Conservation (phyloP, 2,797 vertebrate genomes). For the Taeniopygia guttata region DNA sequence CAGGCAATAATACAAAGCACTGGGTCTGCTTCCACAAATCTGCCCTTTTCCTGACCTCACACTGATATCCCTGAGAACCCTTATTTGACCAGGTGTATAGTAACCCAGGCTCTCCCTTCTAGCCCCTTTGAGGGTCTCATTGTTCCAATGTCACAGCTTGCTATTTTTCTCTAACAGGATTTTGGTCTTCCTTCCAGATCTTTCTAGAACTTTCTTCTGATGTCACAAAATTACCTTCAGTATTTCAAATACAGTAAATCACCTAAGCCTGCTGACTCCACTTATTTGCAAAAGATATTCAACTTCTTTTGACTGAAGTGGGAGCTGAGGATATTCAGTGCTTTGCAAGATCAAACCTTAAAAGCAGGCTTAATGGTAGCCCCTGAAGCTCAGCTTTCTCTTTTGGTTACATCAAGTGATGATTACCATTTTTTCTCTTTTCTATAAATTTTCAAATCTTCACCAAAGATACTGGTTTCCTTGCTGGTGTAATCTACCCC, state of each 20-base stretch:
- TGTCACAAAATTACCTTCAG: background rate
- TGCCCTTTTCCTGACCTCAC: background rate
- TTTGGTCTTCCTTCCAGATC: background rate
- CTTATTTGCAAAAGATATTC: background rate
- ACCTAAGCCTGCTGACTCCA: background rate
- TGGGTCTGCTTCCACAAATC: background rate
- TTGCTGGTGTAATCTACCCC: background rate
- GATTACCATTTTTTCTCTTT: background rate
- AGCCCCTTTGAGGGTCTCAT: background rate
- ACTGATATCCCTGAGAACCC: background rate
- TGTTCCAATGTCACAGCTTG: background rate
- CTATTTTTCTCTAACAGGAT: background rate
- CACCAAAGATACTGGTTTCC: background rate
- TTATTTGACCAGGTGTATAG: background rate
- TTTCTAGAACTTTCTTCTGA: background rate
- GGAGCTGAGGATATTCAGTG: background rate
- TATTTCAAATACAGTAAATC: background rate
- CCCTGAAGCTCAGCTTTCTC: background rate
- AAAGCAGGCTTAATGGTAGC: background rate
- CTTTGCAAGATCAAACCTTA: background rate
- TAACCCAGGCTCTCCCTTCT: background rate
- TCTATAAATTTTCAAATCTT: background rate
- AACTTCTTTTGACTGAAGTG: background rate
- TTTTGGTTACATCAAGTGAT: background rate
- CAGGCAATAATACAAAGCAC: background rate